Evolutionary conservation across 2,797 vertebrate species (phyloP).

Genomic region (Acrossocheilus fasciatus): DNA sequence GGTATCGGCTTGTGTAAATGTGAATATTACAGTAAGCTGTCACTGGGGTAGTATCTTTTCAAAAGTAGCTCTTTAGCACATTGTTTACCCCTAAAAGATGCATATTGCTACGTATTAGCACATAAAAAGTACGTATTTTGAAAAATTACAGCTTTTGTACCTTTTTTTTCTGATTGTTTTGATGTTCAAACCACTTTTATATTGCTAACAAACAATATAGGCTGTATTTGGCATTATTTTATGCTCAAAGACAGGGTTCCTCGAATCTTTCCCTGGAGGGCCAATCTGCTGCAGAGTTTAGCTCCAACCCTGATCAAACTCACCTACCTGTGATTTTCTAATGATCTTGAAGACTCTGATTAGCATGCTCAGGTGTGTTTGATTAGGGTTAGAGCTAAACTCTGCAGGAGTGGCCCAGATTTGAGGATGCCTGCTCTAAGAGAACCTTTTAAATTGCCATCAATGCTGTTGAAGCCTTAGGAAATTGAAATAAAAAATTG

Average conservation of each 20-base stretch:
- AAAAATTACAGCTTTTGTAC: background rate
- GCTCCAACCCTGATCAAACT: no score
- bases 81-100: background rate
- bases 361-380: no score
- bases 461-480: background rate
- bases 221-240: background rate
- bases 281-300: no score
- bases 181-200: background rate
- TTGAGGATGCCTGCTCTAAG: background rate
- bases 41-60: background rate
- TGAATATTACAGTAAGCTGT: background rate
- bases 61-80: background rate
- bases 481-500: background rate
- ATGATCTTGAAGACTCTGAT: no score
- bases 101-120: background rate
- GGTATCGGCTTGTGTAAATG: constrained; percentile 14
- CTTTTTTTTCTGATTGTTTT: background rate
- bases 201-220: background rate
- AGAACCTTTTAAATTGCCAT: background rate
- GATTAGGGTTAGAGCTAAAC: no score
- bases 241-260: background rate
- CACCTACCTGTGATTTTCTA: no score
- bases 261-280: no score
- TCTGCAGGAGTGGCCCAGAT: no score
- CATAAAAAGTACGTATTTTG: background rate